Conservation (phyloP, 2,797 vertebrate species). For the Callimico goeldii region DNA sequence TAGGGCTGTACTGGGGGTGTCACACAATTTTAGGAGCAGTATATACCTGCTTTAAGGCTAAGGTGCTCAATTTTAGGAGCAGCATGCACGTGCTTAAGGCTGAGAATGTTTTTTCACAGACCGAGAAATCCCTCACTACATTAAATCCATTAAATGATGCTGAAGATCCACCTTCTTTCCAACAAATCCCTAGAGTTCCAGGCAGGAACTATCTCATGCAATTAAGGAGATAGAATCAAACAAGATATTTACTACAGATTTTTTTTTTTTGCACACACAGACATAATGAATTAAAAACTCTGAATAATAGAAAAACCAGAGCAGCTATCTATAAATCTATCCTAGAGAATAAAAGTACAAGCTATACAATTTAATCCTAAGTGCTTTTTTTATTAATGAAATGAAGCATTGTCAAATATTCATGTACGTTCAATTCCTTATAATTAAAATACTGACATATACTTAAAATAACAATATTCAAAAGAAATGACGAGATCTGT, state of each 20-base stretch:
- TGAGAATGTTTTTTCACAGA: background rate
- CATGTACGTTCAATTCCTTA: constrained; percentile 50
- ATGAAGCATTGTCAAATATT: constrained; percentile 61
- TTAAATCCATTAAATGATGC: constrained; percentile 62
- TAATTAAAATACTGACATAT: constrained; percentile 63
- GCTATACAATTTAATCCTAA: constrained; percentile 67
- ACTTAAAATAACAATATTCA: constrained; percentile 53
- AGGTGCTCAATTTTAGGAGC: background rate
- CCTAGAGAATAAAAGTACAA: constrained; percentile 67
- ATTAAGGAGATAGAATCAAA: constrained; percentile 79
- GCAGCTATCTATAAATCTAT: constrained; percentile 72
- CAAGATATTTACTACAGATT: constrained; percentile 73
- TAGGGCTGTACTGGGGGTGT: accelerated
- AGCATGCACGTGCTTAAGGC: background rate
- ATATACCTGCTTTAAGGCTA: background rate
- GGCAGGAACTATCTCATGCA: constrained; percentile 69
- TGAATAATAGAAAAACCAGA: constrained; percentile 66
- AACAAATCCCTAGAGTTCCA: constrained; percentile 58
- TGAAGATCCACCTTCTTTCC: background rate
- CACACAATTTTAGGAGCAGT: background rate
- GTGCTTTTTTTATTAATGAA: constrained; percentile 66
- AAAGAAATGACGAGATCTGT: background rate
- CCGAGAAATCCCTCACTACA: constrained; percentile 20
- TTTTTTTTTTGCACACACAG: constrained; percentile 53
- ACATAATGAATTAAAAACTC: constrained; percentile 75